Evolutionary conservation across 2,888 invertebrate species (phyloP).

Genomic region (Hirtodrosophila confusa): DNA sequence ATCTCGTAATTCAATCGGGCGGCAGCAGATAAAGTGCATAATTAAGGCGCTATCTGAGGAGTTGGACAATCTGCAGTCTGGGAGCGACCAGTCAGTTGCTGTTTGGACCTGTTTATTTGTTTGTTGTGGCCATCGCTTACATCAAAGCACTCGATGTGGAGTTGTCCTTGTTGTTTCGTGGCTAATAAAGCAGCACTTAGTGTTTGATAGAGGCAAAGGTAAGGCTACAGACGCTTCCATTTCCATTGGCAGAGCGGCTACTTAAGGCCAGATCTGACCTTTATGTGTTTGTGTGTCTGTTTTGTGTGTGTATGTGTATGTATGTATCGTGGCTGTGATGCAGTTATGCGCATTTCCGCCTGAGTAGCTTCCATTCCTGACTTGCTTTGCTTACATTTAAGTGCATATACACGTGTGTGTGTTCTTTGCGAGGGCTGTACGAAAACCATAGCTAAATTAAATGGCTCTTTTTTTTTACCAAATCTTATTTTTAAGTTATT

Average conservation of each 20-base stretch:
- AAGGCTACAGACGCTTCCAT: slow-evolving; percentile 27
- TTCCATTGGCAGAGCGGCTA: slow-evolving; percentile 41
- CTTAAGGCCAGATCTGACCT: slow-evolving; percentile 46
- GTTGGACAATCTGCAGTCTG: slow-evolving; percentile 8
- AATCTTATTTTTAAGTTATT: too few species aligned
- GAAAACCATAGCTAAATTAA: not conserved
- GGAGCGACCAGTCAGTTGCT: slow-evolving; percentile 6
- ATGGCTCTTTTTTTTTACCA: too few species aligned
- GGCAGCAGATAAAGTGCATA: slow-evolving; percentile 55
- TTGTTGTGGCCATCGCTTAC: slow-evolving; percentile 42
- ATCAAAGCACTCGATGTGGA: slow-evolving; percentile 36
- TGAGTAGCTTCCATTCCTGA: slow-evolving; percentile 63
- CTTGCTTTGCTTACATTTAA: slow-evolving; percentile 71
- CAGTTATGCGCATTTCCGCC: slow-evolving; percentile 76
- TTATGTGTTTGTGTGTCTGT: slow-evolving; percentile 22
- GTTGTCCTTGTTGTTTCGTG: slow-evolving; percentile 40
- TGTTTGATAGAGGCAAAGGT: slow-evolving; percentile 44
- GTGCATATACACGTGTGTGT: slow-evolving; percentile 38
- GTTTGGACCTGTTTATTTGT: slow-evolving; percentile 20
- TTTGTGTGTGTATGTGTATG: slow-evolving; percentile 20
- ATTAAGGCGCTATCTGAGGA: slow-evolving; percentile 37
- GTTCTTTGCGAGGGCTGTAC: slow-evolving; percentile 17
- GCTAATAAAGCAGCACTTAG: slow-evolving; percentile 76
- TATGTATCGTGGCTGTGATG: slow-evolving; percentile 52
- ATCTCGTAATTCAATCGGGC: slow-evolving; percentile 52